phyloP scores from a whole-genome alignment of 2,797 vertebrate genomes.

The Gambelia wislizenii region DNA sequence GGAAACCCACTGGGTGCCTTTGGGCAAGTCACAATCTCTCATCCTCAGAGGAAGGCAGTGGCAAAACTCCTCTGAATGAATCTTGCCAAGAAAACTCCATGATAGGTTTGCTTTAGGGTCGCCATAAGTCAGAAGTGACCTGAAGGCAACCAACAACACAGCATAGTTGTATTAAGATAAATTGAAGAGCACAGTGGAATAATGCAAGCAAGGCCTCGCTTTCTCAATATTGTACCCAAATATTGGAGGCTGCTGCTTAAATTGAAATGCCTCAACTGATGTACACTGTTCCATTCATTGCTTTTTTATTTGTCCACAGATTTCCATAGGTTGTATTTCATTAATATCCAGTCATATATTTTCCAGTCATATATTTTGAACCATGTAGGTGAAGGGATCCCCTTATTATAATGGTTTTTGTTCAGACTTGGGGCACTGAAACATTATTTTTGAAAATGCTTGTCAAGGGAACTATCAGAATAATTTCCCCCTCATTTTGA shows the following conservation, averaged over 20 bases:
- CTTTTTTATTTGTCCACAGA: background rate
- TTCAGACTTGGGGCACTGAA: slow-evolving; percentile 3
- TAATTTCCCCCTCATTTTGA: background rate
- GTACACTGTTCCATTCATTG: background rate
- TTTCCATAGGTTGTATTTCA: slow-evolving; percentile 4
- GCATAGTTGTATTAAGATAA: background rate
- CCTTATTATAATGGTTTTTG: background rate
- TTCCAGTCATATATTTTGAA: background rate
- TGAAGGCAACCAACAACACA: no score
- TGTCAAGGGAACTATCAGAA: background rate
- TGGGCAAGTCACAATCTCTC: no score
- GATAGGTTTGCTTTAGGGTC: no score
- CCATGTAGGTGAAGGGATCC: slow-evolving; percentile 7
- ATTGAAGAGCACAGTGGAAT: background rate
- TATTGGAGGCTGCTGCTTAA: background rate
- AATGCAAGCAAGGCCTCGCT: no score
- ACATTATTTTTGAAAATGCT: slow-evolving; percentile 34
- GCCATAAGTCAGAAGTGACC: no score
- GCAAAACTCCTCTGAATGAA: no score
- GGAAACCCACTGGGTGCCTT: no score
- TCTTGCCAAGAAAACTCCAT: no score
- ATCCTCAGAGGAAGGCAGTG: no score
- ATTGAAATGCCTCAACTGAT: background rate
- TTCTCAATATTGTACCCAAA: background rate
- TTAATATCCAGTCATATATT: no score